Conservation (phyloP, 2,113 vertebrate genomes). For the Ceyx margarethae region DNA sequence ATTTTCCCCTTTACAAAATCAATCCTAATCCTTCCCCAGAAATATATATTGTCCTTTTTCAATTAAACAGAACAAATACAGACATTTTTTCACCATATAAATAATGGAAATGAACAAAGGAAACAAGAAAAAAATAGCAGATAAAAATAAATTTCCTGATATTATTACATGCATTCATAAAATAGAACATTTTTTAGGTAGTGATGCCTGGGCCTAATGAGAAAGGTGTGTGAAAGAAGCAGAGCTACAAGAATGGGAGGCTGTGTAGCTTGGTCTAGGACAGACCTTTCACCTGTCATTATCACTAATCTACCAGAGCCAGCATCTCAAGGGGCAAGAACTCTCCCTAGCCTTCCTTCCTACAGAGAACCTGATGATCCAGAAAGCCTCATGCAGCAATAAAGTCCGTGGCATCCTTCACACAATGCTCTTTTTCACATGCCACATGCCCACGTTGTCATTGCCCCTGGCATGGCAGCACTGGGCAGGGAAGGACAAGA, state of each 20-base stretch:
- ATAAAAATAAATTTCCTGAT: neutral
- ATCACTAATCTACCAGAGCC: neutral
- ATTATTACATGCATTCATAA: neutral
- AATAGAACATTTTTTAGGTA: neutral
- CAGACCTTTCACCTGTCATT: neutral
- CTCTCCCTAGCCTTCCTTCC: neutral
- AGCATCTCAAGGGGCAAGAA: neutral
- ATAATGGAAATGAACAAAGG: neutral
- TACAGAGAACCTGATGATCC: neutral
- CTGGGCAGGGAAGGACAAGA: neutral
- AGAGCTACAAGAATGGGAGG: neutral
- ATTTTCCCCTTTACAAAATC: neutral
- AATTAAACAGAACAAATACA: neutral
- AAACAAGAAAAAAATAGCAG: neutral
- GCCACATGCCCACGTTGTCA: neutral
- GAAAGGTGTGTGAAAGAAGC: neutral
- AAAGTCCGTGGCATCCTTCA: neutral
- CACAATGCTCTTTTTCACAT: neutral
- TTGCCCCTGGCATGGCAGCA: neutral
- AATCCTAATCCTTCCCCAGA: neutral
- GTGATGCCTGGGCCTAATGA: neutral
- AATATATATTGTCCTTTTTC: neutral
- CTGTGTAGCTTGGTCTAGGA: neutral
- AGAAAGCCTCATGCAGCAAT: neutral
- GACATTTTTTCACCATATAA: neutral